A percentile compares a stretch with the other conserved stretches of the same genome.
Conservation (phyloP, 1,140 invertebrate genomes). For the Eubasilissa regina region DNA sequence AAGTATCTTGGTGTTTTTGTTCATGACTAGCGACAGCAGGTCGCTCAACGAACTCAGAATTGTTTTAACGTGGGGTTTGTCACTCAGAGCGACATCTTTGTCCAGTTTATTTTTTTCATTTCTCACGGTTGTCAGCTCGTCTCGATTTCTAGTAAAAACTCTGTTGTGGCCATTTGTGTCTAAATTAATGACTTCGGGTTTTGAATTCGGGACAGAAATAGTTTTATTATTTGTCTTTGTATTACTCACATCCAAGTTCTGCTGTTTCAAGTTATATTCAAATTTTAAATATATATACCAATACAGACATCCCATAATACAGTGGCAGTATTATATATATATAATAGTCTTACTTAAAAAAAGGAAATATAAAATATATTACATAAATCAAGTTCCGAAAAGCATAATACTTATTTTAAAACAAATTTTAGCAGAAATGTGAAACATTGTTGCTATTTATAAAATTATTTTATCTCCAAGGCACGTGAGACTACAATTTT, state of each 20-base stretch:
- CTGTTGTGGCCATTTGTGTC: background rate
- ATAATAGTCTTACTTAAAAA: too few species aligned
- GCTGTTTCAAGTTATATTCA: slow-evolving; percentile 38
- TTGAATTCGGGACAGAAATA: background rate
- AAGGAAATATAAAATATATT: too few species aligned
- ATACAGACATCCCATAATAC: background rate
- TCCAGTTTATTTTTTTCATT: slow-evolving; percentile 27
- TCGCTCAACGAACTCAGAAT: slow-evolving; percentile 24
- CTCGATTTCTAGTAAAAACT: background rate
- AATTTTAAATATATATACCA: background rate
- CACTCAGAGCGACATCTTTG: background rate
- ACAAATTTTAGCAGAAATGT: too few species aligned
- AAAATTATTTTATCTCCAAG: slow-evolving; percentile 13
- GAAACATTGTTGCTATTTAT: background rate
- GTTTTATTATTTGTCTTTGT: background rate
- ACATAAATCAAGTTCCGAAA: too few species aligned
- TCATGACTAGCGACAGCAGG: slow-evolving; percentile 20
- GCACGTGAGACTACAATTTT: slow-evolving; percentile 16
- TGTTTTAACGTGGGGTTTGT: background rate
- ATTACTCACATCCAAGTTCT: slow-evolving; percentile 7
- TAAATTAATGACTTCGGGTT: background rate
- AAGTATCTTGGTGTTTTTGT: slow-evolving; percentile 35
- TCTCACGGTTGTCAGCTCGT: background rate
- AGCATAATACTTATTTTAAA: too few species aligned
- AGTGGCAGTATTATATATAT: too few species aligned